Evolutionary conservation across 1,140 invertebrate species (phyloP).

Genomic region (Hyles vespertilio): DNA sequence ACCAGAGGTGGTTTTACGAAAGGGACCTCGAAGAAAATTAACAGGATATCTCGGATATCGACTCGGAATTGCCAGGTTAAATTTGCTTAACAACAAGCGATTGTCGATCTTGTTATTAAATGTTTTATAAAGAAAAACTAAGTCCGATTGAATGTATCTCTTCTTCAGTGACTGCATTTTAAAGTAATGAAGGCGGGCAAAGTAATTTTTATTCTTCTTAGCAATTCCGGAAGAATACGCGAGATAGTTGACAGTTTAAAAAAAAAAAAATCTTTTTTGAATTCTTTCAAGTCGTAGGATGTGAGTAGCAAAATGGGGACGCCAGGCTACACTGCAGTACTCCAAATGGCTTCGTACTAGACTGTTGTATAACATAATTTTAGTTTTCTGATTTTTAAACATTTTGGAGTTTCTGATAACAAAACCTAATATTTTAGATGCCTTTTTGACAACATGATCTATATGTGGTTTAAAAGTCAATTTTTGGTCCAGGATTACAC

Average conservation of each 20-base stretch:
- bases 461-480: constrained; percentile 16
- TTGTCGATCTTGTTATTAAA: no score
- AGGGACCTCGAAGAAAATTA: no score
- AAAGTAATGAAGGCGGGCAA: no score
- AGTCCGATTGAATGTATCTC: no score
- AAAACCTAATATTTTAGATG: constrained; percentile 25
- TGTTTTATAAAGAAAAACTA: no score
- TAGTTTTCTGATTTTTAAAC: constrained; percentile 16
- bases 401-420: constrained; percentile 19
- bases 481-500: constrained; percentile 18
- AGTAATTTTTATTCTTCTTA: no score
- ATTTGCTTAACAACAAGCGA: no score
- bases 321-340: constrained; percentile 23
- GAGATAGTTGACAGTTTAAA: constrained; percentile 17
- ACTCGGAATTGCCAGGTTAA: no score
- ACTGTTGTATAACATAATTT: constrained; percentile 17
- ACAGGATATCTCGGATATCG: no score
- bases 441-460: constrained; percentile 7
- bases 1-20: no score
- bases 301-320: constrained; percentile 21
- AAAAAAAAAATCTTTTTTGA: constrained; percentile 21
- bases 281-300: constrained; percentile 18
- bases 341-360: constrained; percentile 21
- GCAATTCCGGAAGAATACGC: no score
- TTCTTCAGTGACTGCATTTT: no score